Evolutionary conservation across 2,888 invertebrate species (phyloP).

Genomic region (Xestia c-nigrum): DNA sequence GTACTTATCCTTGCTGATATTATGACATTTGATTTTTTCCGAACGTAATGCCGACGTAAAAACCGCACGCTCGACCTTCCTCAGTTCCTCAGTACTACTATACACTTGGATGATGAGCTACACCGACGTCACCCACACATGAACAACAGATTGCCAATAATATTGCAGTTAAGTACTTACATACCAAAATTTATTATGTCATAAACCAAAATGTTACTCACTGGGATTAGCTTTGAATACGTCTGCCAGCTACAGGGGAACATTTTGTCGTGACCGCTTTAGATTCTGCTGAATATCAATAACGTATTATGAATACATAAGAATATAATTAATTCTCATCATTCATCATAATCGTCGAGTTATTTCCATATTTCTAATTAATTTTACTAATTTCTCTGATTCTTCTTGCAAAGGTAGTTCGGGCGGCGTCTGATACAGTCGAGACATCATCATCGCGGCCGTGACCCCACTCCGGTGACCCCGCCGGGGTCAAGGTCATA

Average conservation of each 20-base stretch:
- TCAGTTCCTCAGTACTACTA: not conserved
- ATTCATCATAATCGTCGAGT: constrained; percentile 5
- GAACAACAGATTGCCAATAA: constrained; percentile 1
- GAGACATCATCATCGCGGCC: not conserved
- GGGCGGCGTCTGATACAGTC: not conserved
- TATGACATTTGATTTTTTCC: constrained; percentile 42
- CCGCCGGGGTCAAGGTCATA: constrained; percentile 15
- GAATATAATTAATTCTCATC: not conserved
- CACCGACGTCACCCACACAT: constrained; percentile 23
- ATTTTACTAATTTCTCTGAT: not conserved
- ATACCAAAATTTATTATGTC: constrained; percentile 1
- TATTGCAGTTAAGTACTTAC: constrained; percentile 3
- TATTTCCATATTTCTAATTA: not conserved
- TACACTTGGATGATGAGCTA: not conserved
- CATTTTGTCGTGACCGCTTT: not conserved
- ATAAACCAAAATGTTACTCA: constrained; percentile 24
- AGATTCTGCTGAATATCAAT: constrained; percentile 1
- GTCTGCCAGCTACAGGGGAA: not conserved
- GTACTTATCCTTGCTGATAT: constrained; percentile 13
- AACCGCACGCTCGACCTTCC: constrained; percentile 48
- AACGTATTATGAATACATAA: not conserved
- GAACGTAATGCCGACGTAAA: constrained; percentile 24
- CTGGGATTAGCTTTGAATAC: constrained; percentile 1
- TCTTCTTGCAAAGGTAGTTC: not conserved
- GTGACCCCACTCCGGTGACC: constrained; percentile 15